These are phyloP conservation scores for Aphidius ervi DNA, from an alignment of 1,140 invertebrate genomes.

Conservation along the genomic window DNA sequence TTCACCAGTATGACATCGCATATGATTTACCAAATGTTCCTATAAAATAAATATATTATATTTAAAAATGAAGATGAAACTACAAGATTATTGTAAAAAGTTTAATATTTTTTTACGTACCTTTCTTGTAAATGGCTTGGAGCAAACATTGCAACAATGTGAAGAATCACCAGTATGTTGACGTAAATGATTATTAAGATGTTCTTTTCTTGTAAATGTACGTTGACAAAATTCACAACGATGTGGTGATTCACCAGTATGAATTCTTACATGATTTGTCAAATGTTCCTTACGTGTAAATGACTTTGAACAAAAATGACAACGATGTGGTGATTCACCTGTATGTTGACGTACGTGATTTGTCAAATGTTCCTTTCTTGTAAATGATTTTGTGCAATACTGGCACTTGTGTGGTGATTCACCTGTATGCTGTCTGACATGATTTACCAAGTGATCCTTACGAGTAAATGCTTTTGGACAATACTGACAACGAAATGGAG, in stretches of 20 bases:
- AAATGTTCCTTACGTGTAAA: conserved; percentile 82
- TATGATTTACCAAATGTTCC: conserved; percentile 72
- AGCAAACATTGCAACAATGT: conserved; percentile 80
- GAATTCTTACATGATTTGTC: conserved; percentile 69
- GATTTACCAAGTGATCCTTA: conserved; percentile 64
- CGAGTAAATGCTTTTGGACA: conserved; percentile 66
- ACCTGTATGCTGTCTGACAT: conserved; percentile 69
- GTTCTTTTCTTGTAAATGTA: conserved; percentile 78
- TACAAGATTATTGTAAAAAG: neutral
- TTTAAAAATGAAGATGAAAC: neutral
- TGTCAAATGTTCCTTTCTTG: conserved; percentile 85
- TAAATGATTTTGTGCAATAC: conserved; percentile 73
- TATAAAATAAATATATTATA: conserved; percentile 19
- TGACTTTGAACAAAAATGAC: conserved; percentile 77
- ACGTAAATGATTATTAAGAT: conserved; percentile 73
- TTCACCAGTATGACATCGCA: conserved; percentile 86
- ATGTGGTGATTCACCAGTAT: conserved; percentile 74
- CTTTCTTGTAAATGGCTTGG: conserved; percentile 83
- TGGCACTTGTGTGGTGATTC: conserved; percentile 64
- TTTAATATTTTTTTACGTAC: conserved; percentile 34
- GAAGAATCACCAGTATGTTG: conserved; percentile 89
- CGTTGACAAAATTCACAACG: conserved; percentile 78
- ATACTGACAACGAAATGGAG: conserved; percentile 58
- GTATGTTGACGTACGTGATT: conserved; percentile 78
- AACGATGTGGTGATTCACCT: conserved; percentile 77